These are phyloP conservation scores for Pungitius pungitius DNA, from an alignment of 2,113 vertebrate species.

Conservation along the genomic window DNA sequence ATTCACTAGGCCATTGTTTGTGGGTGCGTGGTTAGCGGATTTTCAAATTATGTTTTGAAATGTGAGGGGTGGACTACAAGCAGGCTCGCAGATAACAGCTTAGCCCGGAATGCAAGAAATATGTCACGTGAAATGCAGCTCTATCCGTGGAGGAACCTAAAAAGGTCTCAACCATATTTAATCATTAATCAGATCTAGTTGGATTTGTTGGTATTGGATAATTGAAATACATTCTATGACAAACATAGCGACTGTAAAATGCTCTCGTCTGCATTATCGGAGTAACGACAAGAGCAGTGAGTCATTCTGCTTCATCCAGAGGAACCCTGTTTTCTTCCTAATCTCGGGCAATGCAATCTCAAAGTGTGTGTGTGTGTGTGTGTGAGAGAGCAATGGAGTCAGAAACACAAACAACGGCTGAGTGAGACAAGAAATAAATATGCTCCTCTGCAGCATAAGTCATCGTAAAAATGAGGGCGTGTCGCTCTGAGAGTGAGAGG, in stretches of 20 bases:
- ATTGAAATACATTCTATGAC: neutral
- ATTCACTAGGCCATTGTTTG: constrained; percentile 36
- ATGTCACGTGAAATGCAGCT: constrained; percentile 4
- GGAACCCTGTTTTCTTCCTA: constrained; percentile 43
- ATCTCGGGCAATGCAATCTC: constrained; percentile 42
- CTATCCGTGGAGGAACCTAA: constrained; percentile 11
- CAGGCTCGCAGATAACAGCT: neutral
- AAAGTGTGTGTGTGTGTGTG: constrained; percentile 4
- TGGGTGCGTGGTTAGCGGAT: neutral
- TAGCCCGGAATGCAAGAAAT: constrained; percentile 8
- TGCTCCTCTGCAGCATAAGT: constrained; percentile 26
- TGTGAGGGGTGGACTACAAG: constrained; percentile 4
- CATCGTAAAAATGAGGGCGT: neutral
- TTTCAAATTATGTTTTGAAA: constrained; percentile 27
- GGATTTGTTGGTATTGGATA: neutral
- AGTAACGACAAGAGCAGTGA: constrained; percentile 51
- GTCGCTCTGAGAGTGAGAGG: constrained; percentile 17
- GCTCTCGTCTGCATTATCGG: constrained; percentile 33
- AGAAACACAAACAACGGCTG: constrained; percentile 15
- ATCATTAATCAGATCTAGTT: neutral
- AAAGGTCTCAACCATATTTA: neutral
- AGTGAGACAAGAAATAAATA: constrained; percentile 15
- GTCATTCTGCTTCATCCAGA: constrained; percentile 55
- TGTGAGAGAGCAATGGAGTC: neutral
- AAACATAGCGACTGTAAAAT: constrained; percentile 19